These are phyloP conservation scores for Chalcis sispes DNA, from an alignment of 2,888 invertebrate genomes.

Conservation along the genomic window DNA sequence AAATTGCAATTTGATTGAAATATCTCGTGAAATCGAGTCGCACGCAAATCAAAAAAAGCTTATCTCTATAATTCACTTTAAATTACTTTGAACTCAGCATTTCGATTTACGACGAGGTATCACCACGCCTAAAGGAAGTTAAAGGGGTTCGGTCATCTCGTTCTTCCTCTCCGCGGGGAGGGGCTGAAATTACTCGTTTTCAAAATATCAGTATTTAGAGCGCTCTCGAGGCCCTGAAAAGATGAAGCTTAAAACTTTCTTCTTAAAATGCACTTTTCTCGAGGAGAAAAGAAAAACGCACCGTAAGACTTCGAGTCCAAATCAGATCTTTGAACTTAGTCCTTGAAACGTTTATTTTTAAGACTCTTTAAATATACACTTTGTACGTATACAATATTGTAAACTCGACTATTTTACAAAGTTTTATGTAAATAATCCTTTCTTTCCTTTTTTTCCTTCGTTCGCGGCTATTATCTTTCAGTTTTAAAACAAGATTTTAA, in stretches of 20 bases:
- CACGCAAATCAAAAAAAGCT: conserved; percentile 23
- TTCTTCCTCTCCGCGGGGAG: not conserved
- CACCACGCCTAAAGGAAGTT: conserved; percentile 15
- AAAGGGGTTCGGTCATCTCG: not conserved
- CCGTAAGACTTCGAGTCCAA: no score
- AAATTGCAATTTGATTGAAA: conserved; percentile 36
- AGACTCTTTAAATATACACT: no score
- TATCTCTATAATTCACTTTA: conserved; percentile 31
- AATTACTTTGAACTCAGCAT: conserved; percentile 25
- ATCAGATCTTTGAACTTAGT: no score
- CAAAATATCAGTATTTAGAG: conserved; percentile 32
- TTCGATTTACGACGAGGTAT: conserved; percentile 28
- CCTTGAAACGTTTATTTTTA: no score
- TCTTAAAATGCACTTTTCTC: not conserved
- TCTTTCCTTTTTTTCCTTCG: not conserved
- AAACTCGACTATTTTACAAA: not conserved
- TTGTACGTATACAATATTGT: no score
- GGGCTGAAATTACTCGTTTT: conserved; percentile 32
- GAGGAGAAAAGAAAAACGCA: not conserved
- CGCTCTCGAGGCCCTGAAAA: not conserved
- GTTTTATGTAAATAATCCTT: not conserved
- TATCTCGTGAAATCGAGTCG: not conserved
- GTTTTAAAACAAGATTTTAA: no score
- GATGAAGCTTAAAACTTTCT: not conserved
- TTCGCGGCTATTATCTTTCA: no score